Evolutionary conservation across 2,113 vertebrate genomes (phyloP).

Genomic region (Eonycteris spelaea): DNA sequence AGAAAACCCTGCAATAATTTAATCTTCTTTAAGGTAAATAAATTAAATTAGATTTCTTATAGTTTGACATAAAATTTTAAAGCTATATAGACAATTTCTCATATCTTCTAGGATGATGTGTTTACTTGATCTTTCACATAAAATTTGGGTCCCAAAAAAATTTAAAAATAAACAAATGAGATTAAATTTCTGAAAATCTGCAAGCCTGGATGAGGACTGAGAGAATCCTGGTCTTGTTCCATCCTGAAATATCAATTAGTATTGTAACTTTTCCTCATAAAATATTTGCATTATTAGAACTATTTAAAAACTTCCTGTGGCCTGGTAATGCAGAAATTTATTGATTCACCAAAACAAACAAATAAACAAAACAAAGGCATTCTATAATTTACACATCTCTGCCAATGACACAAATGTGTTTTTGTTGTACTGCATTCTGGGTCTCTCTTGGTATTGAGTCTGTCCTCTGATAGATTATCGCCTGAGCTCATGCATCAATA

Average conservation of each 20-base stretch:
- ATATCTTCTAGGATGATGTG: background rate
- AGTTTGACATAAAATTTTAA: background rate
- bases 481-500: background rate
- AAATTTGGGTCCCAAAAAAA: background rate
- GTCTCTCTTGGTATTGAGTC: background rate
- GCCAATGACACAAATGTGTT: accelerated
- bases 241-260: background rate
- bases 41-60: constrained; percentile 19
- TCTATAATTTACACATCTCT: background rate
- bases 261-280: background rate
- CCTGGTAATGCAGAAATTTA: background rate
- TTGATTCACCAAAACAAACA: background rate
- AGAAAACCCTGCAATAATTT: background rate
- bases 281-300: background rate
- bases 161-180: background rate
- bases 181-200: constrained; percentile 10
- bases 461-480: background rate
- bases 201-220: background rate
- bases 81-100: background rate
- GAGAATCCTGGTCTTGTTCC: background rate
- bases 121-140: background rate
- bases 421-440: background rate
- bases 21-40: constrained; percentile 32
- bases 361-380: background rate
- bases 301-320: background rate